Conservation (phyloP, 2,888 invertebrate genomes). For the Tenthredo mesomela region DNA sequence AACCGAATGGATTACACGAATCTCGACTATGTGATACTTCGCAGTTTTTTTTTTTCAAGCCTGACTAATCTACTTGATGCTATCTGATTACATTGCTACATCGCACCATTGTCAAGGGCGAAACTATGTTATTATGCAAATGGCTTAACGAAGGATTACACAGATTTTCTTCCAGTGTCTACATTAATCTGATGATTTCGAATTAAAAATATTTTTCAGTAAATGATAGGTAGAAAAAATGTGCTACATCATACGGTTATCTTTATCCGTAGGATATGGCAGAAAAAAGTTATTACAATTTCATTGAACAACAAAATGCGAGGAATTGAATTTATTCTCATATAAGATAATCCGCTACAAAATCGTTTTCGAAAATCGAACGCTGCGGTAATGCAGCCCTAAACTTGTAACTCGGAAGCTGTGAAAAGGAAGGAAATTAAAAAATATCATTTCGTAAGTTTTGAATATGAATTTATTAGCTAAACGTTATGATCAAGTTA, state of each 20-base stretch:
- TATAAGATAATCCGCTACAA: neutral
- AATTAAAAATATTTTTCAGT: neutral
- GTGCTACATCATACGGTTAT: neutral
- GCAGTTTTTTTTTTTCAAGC: neutral
- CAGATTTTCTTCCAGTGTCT: neutral
- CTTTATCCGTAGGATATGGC: neutral
- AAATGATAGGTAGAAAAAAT: neutral
- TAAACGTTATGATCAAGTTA: conserved; percentile 45
- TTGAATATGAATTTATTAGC: neutral
- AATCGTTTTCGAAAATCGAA: neutral
- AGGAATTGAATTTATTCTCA: neutral
- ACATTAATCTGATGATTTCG: neutral
- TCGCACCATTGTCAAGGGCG: conserved; percentile 24
- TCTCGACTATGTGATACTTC: neutral
- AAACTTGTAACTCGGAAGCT: neutral
- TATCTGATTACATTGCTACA: conserved; percentile 3
- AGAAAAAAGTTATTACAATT: neutral
- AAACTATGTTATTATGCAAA: neutral
- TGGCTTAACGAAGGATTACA: neutral
- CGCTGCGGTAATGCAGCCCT: neutral
- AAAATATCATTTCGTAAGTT: conserved; percentile 1
- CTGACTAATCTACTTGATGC: neutral
- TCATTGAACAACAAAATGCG: neutral
- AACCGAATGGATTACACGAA: neutral
- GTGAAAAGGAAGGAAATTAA: conserved; percentile 22